phyloP scores from a whole-genome alignment of 2,888 invertebrate species.

The Drosophila imparisetae region DNA sequence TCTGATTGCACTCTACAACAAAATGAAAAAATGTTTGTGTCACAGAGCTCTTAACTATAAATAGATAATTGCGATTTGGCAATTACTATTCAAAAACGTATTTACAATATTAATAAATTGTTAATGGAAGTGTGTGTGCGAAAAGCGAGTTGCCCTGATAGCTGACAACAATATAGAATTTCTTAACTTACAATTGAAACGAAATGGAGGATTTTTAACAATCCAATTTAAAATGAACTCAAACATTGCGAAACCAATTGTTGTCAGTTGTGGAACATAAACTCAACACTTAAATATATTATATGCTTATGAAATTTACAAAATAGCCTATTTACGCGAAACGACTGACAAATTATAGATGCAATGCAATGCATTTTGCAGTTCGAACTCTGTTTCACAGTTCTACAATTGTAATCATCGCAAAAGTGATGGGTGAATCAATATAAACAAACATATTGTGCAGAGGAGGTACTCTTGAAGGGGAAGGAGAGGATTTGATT shows the following conservation, averaged over 20 bases:
- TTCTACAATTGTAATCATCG: conserved; percentile 11
- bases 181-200: background rate
- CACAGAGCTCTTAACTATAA: conserved; percentile 35
- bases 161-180: conserved; percentile 6
- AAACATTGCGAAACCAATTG: background rate
- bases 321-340: conserved; percentile 52
- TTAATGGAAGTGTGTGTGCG: background rate
- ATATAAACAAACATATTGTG: conserved; percentile 64
- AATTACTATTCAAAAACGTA: conserved; percentile 14
- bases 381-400: conserved; percentile 37
- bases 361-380: background rate
- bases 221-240: background rate
- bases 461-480: conserved; percentile 67
- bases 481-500: conserved; percentile 52
- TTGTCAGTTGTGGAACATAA: background rate
- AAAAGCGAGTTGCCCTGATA: background rate
- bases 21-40: conserved; percentile 21
- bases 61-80: conserved; percentile 8
- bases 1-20: conserved; percentile 45
- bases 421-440: conserved; percentile 37
- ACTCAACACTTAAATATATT: conserved; percentile 12
- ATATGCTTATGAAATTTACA: conserved; percentile 37
- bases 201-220: background rate
- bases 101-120: conserved; percentile 37
- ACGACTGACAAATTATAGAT: conserved; percentile 9